Evolutionary conservation across 2,797 vertebrate species (phyloP), one percentile per base, ranked within the genome.

Genomic region (Muscicapa comitata): DNA sequence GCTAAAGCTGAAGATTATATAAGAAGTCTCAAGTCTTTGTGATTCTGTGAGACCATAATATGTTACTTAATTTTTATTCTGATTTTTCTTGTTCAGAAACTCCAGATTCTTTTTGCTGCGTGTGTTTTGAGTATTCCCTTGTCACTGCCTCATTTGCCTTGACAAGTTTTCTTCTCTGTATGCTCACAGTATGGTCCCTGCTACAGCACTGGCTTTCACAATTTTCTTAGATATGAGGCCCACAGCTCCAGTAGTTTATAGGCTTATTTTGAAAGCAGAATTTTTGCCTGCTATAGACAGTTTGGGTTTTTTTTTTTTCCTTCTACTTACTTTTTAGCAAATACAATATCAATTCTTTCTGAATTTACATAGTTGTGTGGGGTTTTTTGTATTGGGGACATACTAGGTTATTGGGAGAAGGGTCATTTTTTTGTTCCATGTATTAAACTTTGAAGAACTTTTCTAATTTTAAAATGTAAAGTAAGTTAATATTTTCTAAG

Each of bases 91-190:
- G 15, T 67, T 92, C 37, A 68, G n/a, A 53, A 65, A 50, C 21
- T 90, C 24, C 31, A 59, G 33, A 21, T 57, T 94, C 23, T 71
- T 84, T 92, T 73, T 84, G 24, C 21, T 71, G 83, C 50, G 17
- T 18, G 2, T 90, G 4, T 51, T 54, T 79, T 54, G 35, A 62
- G 8, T 90, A 66, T 77, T 93, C 78, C n/a, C 29, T 48, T 84
- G 38, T 77, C 61, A 31, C n/a, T 54, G 42, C n/a, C 45, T 77
- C 15, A 0, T 88, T 81, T 84, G 29, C 31, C 66, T 57, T 86
- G 61, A 73, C 66, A 84, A 74, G 42, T 90, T 77, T 86, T 84
- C 42, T 72, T 88, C 31, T 78, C n/a, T 58, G 25, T 63, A 17
- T 24, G 23, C 72, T 92, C 38, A 66, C 28, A 58, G 19, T 50